Base-by-base conservation (phyloP, 2,113 vertebrate species). In the Apeltes quadracus region DNA sequence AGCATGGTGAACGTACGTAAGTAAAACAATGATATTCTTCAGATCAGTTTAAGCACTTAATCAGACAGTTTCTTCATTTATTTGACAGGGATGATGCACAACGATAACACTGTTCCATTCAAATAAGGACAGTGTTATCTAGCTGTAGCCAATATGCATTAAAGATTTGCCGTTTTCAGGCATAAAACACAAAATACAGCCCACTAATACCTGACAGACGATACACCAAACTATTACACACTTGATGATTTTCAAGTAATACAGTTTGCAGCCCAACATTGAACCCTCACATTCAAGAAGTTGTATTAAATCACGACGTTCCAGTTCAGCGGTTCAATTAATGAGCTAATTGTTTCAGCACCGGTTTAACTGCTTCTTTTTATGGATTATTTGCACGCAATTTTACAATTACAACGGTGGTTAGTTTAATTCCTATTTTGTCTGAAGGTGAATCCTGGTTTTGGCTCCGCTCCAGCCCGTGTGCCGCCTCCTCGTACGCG, bases 381-480 rank as follows among this genome's bases (percentile, higher is more conserved):
- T 41, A 0, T 32, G 44, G 27, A 7, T 32, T 1, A 57, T 7
- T 14, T 59, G 36, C 27, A 15, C 38, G n/a, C 50, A 10, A 59
- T 39, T 27, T 39, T 1, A 9, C 43, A 7, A 34, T 34, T 13
- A 43, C 12, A 9, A 2, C 16, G 2, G 18, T 3, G 25, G 39
- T n/a, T 25, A 11, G 7, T 15, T 2, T n/a, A 7, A 7, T 51
- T n/a, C 2, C 2, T 63, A 15, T 64, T 41, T 20, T 70, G 41
- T 16, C 14, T 63, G 46, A 23, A 5, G 13, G 50, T 79, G 69
- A 56, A 38, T 72, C 43, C 44, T 36, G 66, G 61, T 56, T 39
- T 18, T 81, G 73, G 64, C 70, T 56, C 23, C 22, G 5, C 20
- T 87, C 61, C 76, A 58, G 64, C 72, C 69, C 4, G 61, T 68